Evolutionary conservation across 2,113 vertebrate genomes (phyloP), one percentile per base, ranked within the genome.

Genomic region (Python bivittatus): DNA sequence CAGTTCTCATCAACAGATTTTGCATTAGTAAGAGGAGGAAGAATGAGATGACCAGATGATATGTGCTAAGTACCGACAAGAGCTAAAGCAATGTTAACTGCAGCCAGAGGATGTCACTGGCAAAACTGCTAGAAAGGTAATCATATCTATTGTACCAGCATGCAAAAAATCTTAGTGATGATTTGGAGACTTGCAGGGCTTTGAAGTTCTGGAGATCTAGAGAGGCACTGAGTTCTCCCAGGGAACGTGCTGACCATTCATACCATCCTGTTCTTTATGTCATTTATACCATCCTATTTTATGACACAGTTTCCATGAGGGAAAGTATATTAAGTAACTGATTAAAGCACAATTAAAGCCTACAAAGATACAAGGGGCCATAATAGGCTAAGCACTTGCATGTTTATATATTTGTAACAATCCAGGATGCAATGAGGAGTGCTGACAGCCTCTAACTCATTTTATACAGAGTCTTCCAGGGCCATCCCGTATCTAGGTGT

Each of bases 81-180:
- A 97, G 94, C 96, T 91, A 95, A 97, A 97, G 95, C 96, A 38
- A 96, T 0, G 95, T 95, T 95, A 96, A 96, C 94, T 93, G 83
- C 93, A 88, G 33, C 94, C 96, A 96, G 94, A 93, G 58, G 91
- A 90, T 96, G 94, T 94, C 92, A 95, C 91, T 48, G 89, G 92
- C 89, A 95, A 96, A 94, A 91, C 93, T 95, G 93, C 23, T 96
- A 96, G 96, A 89, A 68, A 94, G 79, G 88, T 60, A 79, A 93
- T 52, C 60, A 95, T 92, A 88, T 85, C 95, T 95, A 96, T 89
- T 56, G 90, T 92, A 97, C 97, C 96, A 91, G 97, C 98, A 98
- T 98, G 98, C 98, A 98, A 94, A 97, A 79, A 97, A 98, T 97
- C 98, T 98, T 98, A 98, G 97, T 98, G 97, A 91, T 88, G 86